Evolutionary conservation across 2,888 invertebrate genomes (phyloP), one percentile per base, ranked within the genome.

Genomic region (Poecilus cupreus): DNA sequence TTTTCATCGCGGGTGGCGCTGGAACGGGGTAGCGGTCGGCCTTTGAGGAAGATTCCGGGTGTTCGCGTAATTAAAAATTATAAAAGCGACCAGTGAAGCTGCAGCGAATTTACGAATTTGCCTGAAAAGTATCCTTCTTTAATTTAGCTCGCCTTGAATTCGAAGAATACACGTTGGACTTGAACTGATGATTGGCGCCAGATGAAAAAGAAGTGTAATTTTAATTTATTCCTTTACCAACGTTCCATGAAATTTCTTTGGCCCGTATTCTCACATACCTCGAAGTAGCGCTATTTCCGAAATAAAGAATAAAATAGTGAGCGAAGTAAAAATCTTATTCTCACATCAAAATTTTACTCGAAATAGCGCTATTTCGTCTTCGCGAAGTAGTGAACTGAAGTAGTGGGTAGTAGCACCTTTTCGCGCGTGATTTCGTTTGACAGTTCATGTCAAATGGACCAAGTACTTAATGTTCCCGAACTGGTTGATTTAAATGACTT

Each of bases 41-140:
- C 72, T 72, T 72, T 72, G 72, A 72, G 46, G 49, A 43, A 72
- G 43, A 49, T 72, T 49, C 72, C 46, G 24, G 72, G 43, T 24
- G 22, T 54, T 70, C 72, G 11, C 72, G 72, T 72, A 72, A 72
- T 72, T 72, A 72, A 72, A 72, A 72, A 72, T 72, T 72, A 46
- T 72, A 46, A 72, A 72, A 72, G 72, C 46, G 46, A 46, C 22
- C 22, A 43, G 46, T 49, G 46, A 46, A 46, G 26, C 72, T 49
- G 46, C n/a, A 26, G 46, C n/a, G n/a, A 72, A 72, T 68, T 68
- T 18, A 18, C 39, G 24, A 43, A 43, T 8, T n/a, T n/a, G n/a
- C 3, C 3, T 11, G n/a, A 60, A 60, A 60, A 60, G 60, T 60
- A 60, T 60, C 60, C 10, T 37, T 39, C 37, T 68, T 68, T 37